These are phyloP conservation scores for Neogobius melanostomus DNA, from an alignment of 2,113 vertebrate genomes.

Conservation along the genomic window DNA sequence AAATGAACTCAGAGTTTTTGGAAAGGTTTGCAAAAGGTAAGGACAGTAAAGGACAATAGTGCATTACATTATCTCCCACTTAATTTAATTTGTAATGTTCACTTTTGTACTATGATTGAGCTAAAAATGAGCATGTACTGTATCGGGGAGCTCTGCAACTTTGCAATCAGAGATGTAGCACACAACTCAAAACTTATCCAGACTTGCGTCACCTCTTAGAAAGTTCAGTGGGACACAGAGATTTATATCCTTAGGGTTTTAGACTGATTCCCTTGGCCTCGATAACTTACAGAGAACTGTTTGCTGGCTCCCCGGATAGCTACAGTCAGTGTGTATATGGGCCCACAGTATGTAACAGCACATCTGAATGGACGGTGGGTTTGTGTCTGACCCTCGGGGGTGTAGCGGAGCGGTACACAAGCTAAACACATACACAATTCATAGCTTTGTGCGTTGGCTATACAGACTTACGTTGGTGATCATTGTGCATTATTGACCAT, in stretches of 20 bases:
- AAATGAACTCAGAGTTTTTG: neutral
- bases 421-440: conserved; percentile 21
- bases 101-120: neutral
- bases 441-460: conserved; percentile 20
- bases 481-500: conserved; percentile 45
- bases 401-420: neutral
- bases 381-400: conserved; percentile 7
- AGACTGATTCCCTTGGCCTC: conserved; percentile 37
- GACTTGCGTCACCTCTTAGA: conserved; percentile 13
- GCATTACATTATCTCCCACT: too few relatives aligned
- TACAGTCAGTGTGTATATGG: neutral
- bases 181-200: conserved; percentile 15
- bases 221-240: conserved; percentile 25
- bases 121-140: neutral
- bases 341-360: conserved; percentile 18
- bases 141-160: neutral
- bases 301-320: neutral
- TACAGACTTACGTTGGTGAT: conserved; percentile 28
- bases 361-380: neutral
- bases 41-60: too few relatives aligned
- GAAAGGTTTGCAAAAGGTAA: too few relatives aligned
- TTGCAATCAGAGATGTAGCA: neutral
- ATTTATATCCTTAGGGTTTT: conserved; percentile 41
- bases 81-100: neutral
- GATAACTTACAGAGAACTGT: conserved; percentile 25